phyloP scores from a whole-genome alignment of 2,113 vertebrate species.

The Pitta sordida region DNA sequence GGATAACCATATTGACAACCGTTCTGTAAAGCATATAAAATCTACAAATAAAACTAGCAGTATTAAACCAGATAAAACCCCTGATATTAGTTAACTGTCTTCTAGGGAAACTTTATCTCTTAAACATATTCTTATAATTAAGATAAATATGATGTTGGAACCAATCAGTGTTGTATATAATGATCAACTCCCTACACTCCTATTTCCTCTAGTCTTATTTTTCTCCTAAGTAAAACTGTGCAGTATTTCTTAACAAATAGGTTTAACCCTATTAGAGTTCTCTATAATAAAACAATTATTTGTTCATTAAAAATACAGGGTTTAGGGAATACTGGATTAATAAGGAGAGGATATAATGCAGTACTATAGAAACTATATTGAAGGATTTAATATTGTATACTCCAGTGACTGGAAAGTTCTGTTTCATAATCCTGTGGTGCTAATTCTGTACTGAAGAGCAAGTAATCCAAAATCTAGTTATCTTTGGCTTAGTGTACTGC shows the following conservation, averaged over 20 bases:
- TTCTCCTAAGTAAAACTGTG: not conserved
- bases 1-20: not conserved
- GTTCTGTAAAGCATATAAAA: not conserved
- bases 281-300: not conserved
- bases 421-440: not conserved
- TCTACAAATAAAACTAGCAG: not conserved
- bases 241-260: not conserved
- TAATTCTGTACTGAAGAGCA: not conserved
- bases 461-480: slow-evolving; percentile 8
- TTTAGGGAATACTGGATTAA: not conserved
- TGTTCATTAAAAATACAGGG: not conserved
- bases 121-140: not conserved
- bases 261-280: not conserved
- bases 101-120: not conserved
- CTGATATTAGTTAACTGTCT: not conserved
- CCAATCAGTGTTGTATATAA: not conserved
- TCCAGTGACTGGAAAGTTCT: not conserved
- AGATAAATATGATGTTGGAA: not conserved
- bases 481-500: not conserved
- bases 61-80: not conserved
- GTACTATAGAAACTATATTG: not conserved
- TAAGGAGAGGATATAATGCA: not conserved
- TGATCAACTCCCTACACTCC: not conserved
- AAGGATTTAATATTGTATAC: not conserved
- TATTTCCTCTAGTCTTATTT: not conserved